phyloP scores from a whole-genome alignment of 2,888 invertebrate species.

The Hesperia comma region DNA sequence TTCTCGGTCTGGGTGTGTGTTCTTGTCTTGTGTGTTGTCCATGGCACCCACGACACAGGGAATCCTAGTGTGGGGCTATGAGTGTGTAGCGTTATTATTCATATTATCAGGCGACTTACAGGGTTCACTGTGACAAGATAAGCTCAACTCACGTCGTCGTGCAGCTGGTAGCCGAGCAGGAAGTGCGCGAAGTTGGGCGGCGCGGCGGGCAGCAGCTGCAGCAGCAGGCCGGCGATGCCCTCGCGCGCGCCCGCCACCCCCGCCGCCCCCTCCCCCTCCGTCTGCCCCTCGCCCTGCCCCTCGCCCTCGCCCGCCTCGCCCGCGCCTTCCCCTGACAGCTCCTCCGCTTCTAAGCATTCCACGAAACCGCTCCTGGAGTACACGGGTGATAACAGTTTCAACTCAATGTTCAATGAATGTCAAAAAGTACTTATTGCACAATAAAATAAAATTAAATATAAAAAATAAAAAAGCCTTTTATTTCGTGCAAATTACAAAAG shows the following conservation, averaged over 20 bases:
- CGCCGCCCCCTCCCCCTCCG: slow-evolving; percentile 15
- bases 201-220: slow-evolving; percentile 89
- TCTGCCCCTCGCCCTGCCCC: slow-evolving; percentile 47
- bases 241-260: slow-evolving; percentile 64
- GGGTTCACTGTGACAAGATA: too few relatives aligned
- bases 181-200: slow-evolving; percentile 95
- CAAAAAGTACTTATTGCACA: not conserved
- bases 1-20: too few relatives aligned
- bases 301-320: slow-evolving; percentile 59
- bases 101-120: too few relatives aligned
- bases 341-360: slow-evolving; percentile 84
- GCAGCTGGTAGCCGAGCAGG: slow-evolving; percentile 93
- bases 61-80: too few relatives aligned
- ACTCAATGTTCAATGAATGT: too few relatives aligned
- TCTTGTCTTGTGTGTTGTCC: too few relatives aligned
- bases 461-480: too few relatives aligned
- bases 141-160: slow-evolving; percentile 86
- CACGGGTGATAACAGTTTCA: not conserved
- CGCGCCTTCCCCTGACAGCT: too few relatives aligned
- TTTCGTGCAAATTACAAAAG: too few relatives aligned
- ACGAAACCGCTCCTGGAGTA: slow-evolving; percentile 87
- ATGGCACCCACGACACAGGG: too few relatives aligned
- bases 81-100: too few relatives aligned
- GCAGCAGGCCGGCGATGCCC: slow-evolving; percentile 89
- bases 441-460: too few relatives aligned